Evolutionary conservation across 2,888 invertebrate genomes (phyloP), one percentile per base, ranked within the genome.

Genomic region (Melipona bicolor): DNA sequence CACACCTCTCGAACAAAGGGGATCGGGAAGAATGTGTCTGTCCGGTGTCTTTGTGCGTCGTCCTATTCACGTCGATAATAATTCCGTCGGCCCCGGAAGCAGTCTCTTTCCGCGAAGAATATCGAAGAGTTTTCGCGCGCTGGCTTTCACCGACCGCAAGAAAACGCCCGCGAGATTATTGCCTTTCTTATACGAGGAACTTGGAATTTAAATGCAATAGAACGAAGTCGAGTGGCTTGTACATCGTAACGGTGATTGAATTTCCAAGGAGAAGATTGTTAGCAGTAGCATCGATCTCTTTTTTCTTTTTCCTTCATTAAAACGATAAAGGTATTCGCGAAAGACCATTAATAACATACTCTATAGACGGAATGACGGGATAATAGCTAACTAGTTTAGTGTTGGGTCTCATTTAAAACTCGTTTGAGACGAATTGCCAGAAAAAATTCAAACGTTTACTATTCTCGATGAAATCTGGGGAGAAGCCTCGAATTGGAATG

Each of bases 1-100:
- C 84, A 84, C 84, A 50, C 84, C 50, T 11, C 43, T 5, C 70
- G 62, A 54, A 83, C 84, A 88, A 88, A 81, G 24, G 62, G 43
- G 27, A 24, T 64, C 36, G 70, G 13, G 50, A 50, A 76, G 76
- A 79, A 75, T 59, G 64, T 81, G 77, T 71, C 67, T 65, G 67
- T 24, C 36, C 17, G 19, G n/a, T 71, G n/a, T 65, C 81, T 79
- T 86, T 81, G 74, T 75, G 36, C 68, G 59, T 36, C 27, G 32
- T 59, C 62, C 59, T 21, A 84, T 84, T 84, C 75, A 59, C 27
- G 64, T 32, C 49, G 76, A 71, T 84, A 79, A 84, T 84, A 84
- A 76, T 59, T 70, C 36, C 59, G 69, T 54, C 24, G 15, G 56
- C 13, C 27, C 52, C 5, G 61, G 56, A 50, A 54, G 54, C 59